phyloP scores from a whole-genome alignment of 1,140 invertebrate species.

The Lutraria rhynchaena region DNA sequence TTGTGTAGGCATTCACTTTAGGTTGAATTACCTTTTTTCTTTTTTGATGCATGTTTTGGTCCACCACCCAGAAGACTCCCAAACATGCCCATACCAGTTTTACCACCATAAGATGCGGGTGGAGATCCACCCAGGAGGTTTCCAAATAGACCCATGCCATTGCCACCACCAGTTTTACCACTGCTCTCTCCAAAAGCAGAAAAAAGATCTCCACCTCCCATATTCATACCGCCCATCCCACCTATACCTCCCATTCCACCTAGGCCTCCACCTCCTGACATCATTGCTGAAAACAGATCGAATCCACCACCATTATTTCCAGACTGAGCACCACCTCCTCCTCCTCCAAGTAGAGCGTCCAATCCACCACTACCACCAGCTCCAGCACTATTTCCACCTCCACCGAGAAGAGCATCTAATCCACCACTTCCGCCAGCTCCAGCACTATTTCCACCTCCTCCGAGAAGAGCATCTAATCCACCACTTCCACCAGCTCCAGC shows the following conservation, averaged over 20 bases:
- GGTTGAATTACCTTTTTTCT: too few species aligned
- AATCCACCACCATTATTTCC: not conserved
- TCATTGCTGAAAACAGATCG: not conserved
- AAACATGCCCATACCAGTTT: too few species aligned
- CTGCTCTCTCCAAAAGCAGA: too few species aligned
- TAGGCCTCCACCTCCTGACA: not conserved
- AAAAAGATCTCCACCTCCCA: too few species aligned
- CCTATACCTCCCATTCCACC: not conserved
- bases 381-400: not conserved
- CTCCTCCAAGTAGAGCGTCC: not conserved
- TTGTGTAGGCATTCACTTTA: too few species aligned
- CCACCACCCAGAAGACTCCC: too few species aligned
- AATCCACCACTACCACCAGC: not conserved
- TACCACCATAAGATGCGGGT: too few species aligned
- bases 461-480: not conserved
- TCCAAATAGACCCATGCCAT: too few species aligned
- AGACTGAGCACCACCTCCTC: not conserved
- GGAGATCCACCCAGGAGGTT: too few species aligned
- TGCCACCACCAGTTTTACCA: too few species aligned
- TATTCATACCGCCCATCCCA: not conserved
- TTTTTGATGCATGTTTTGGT: too few species aligned
- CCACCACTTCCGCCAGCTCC: conserved; percentile 4
- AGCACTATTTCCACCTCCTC: conserved; percentile 6
- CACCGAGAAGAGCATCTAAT: conserved; percentile 4
- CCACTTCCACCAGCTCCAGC: not conserved